These are phyloP conservation scores for Hydrocynus forskahlii DNA, from an alignment of 2,797 vertebrate species.

Conservation along the genomic window DNA sequence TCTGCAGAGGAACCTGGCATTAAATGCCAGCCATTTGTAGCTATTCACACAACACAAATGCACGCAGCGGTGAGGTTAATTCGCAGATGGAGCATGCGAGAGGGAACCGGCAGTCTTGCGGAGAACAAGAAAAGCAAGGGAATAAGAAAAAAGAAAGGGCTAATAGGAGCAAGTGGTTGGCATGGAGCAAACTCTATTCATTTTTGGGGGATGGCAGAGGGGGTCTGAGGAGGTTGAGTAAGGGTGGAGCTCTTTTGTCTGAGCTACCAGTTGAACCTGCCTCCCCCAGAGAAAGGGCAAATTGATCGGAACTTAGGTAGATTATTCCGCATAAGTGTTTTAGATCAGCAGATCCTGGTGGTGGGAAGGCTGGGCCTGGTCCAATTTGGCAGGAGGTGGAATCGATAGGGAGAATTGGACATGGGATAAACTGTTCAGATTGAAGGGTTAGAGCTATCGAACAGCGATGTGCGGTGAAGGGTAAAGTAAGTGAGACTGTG, in stretches of 20 bases:
- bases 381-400: slow-evolving; percentile 47
- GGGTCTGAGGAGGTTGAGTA: neutral
- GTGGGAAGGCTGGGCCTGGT: slow-evolving; percentile 39
- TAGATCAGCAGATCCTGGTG: slow-evolving; percentile 47
- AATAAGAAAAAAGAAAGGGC: slow-evolving; percentile 2
- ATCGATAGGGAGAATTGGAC: slow-evolving; percentile 54
- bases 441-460: slow-evolving; percentile 48
- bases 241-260: slow-evolving; percentile 17
- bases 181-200: slow-evolving; percentile 24
- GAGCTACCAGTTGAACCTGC: slow-evolving; percentile 13
- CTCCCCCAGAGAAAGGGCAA: slow-evolving; percentile 10
- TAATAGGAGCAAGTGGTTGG: slow-evolving; percentile 16
- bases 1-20: slow-evolving; percentile 9
- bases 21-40: slow-evolving; percentile 50
- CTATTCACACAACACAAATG: slow-evolving; percentile 39
- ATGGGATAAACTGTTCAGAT: slow-evolving; percentile 57
- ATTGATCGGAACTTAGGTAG: slow-evolving; percentile 55
- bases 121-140: slow-evolving; percentile 3
- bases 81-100: slow-evolving; percentile 8
- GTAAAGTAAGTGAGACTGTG: slow-evolving; percentile 11
- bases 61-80: slow-evolving; percentile 25
- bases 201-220: slow-evolving; percentile 42
- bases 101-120: neutral
- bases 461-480: slow-evolving; percentile 11
- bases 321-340: slow-evolving; percentile 65